A percentile compares a stretch with the other conserved stretches of the same genome.
Evolutionary conservation across 2,888 invertebrate genomes (phyloP).

Genomic region (Trichopria drosophilae): DNA sequence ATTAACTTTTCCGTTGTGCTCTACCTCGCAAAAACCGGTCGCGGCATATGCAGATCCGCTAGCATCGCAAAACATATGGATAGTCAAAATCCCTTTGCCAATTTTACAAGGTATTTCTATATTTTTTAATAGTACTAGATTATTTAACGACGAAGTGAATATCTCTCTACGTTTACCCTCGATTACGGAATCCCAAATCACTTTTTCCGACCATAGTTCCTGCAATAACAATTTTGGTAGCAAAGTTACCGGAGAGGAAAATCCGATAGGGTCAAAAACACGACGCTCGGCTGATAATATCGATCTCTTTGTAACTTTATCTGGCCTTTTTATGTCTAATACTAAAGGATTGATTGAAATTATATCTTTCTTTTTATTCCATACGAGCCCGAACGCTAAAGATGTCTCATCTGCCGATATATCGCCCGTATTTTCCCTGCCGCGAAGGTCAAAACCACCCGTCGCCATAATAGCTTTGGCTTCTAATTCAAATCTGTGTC

Average conservation of each 20-base stretch:
- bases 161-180: not conserved
- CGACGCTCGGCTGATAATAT: constrained; percentile 9
- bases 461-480: constrained; percentile 17
- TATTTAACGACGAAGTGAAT: constrained; percentile 25
- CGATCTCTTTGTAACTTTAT: constrained; percentile 9
- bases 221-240: not conserved
- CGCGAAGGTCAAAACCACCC: constrained; percentile 24
- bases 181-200: constrained; percentile 7
- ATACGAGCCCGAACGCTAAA: not conserved
- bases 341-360: constrained; percentile 2
- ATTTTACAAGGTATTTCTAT: constrained; percentile 32
- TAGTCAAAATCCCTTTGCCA: too few species aligned
- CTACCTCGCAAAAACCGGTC: too few species aligned
- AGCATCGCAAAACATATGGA: too few species aligned
- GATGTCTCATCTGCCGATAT: constrained; percentile 2
- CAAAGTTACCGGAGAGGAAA: too few species aligned
- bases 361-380: constrained; percentile 6
- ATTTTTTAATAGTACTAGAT: constrained; percentile 26
- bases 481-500: constrained; percentile 2
- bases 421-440: constrained; percentile 15
- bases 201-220: constrained; percentile 2
- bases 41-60: constrained; percentile 41
- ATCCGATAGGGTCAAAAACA: constrained; percentile 12
- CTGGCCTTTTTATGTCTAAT: not conserved
- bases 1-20: too few species aligned